Evolutionary conservation across 2,888 invertebrate genomes (phyloP), one percentile per base, ranked within the genome.

Genomic region (Brachyopa scutellaris): DNA sequence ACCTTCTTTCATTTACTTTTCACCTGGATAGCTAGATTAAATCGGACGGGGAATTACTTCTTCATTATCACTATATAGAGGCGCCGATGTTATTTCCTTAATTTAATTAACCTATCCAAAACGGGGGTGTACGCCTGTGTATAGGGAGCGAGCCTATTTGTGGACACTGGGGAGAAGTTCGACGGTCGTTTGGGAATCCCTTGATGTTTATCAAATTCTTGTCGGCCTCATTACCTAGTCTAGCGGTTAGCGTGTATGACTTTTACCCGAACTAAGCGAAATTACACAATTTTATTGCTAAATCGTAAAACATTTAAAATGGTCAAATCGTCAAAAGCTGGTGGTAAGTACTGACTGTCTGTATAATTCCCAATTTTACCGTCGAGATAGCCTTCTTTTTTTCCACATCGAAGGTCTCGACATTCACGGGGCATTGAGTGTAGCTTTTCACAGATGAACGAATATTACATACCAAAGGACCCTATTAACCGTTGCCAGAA

Each of bases 1-100:
- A n/a, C n/a, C n/a, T n/a, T n/a, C n/a, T 29, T 8, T 74, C 33
- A 55, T 55, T 79, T 51, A 74, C 69, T 79, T 67, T 67, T 53
- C 45, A 55, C 59, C 74, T 67, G 49, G n/a, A 26, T 7, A 9
- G 31, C n/a, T n/a, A n/a, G n/a, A n/a, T n/a, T n/a, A n/a, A n/a
- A 11, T 7, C 15, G 29, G 29, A 55, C 29, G 47, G 55, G 2
- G 26, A 73, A 73, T 73, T 67, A 66, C 42, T 66, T 61, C 73
- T 59, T 73, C 78, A 73, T 73, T 73, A 73, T 53, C 59, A 33
- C 19, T 29, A 36, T n/a, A n/a, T n/a, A n/a, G n/a, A n/a, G 26
- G 26, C 26, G 26, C 26, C 38, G 31, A 51, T 62, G 45, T 69
- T 53, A 69, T 80, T 80, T 64, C 57, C 69, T 80, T 80, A 69